A percentile compares a stretch with the other conserved stretches of the same genome.
Conservation (phyloP, 2,113 vertebrate species). For the Vanacampus margaritifer region DNA sequence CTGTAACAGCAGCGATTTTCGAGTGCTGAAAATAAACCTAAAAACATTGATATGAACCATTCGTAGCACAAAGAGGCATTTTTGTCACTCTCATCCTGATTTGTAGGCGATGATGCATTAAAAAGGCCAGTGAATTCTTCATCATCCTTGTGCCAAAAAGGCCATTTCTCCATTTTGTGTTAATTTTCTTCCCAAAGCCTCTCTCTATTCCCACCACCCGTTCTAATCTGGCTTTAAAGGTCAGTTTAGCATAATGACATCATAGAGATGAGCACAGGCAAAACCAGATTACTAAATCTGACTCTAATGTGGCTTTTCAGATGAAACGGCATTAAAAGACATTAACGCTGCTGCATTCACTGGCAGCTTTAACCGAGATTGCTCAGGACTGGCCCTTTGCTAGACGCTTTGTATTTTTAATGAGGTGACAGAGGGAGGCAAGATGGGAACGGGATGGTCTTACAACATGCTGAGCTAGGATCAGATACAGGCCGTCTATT, state of each 20-base stretch:
- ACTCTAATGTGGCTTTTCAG: conserved; percentile 69
- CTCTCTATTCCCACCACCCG: conserved; percentile 46
- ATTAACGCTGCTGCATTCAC: conserved; percentile 68
- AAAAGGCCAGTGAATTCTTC: conserved; percentile 58
- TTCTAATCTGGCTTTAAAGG: conserved; percentile 76
- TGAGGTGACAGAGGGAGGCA: conserved; percentile 68
- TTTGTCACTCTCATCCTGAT: conserved; percentile 51
- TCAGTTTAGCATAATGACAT: conserved; percentile 81
- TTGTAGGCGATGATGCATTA: conserved; percentile 51
- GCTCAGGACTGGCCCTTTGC: conserved; percentile 65
- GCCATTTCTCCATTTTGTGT: conserved; percentile 60
- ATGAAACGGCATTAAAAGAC: conserved; percentile 73
- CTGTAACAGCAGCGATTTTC: conserved; percentile 42
- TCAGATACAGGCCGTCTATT: conserved; percentile 66
- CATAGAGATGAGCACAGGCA: conserved; percentile 66
- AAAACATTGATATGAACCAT: conserved; percentile 30
- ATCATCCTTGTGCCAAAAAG: conserved; percentile 64
- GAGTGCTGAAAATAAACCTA: conserved; percentile 44
- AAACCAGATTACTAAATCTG: conserved; percentile 72
- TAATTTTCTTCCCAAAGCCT: conserved; percentile 63
- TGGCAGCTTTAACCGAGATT: conserved; percentile 66
- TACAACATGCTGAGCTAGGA: conserved; percentile 58
- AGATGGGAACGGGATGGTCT: conserved; percentile 62
- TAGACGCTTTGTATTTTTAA: conserved; percentile 74
- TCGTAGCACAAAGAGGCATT: conserved; percentile 42